A percentile compares a stretch with the other conserved stretches of the same genome.
These are phyloP conservation scores for Pandemis heparana DNA, from an alignment of 2,888 invertebrate species.

Conservation along the genomic window DNA sequence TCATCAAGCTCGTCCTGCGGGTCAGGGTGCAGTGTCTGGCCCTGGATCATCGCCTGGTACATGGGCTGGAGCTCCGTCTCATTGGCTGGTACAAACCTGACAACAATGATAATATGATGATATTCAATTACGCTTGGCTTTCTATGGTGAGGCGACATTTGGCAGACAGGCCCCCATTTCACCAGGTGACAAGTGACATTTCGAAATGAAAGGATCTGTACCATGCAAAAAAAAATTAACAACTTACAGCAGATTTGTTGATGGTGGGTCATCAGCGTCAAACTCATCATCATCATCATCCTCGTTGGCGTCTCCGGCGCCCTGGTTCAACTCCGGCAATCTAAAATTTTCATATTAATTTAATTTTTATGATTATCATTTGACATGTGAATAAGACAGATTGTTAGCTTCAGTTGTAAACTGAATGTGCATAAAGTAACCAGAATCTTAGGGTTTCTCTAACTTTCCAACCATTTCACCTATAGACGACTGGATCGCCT, in stretches of 20 bases:
- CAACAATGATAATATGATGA: neutral
- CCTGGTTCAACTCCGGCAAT: conserved; percentile 60
- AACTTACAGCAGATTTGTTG: conserved; percentile 87
- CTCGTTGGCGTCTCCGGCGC: conserved; percentile 59
- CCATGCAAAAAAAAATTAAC: neutral
- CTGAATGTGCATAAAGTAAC: too few relatives aligned
- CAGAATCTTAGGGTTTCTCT: too few relatives aligned
- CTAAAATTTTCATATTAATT: conserved; percentile 49
- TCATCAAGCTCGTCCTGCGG: conserved; percentile 84
- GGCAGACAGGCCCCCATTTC: too few relatives aligned
- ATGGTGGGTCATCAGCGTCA: conserved; percentile 83
- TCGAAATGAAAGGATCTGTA: too few relatives aligned
- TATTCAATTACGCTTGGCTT: too few relatives aligned
- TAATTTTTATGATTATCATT: too few relatives aligned
- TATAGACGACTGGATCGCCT: too few relatives aligned
- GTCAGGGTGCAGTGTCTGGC: conserved; percentile 92
- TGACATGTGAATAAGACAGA: neutral
- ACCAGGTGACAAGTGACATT: too few relatives aligned
- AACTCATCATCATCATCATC: conserved; percentile 77
- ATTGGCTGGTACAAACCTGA: conserved; percentile 88
- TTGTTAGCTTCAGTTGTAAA: too few relatives aligned
- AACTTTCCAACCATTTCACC: too few relatives aligned
- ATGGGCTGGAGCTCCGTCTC: conserved; percentile 87
- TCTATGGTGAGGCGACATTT: too few relatives aligned
- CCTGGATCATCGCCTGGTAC: conserved; percentile 90